phyloP scores from a whole-genome alignment of 1,140 invertebrate genomes.

The Zophobas morio region DNA sequence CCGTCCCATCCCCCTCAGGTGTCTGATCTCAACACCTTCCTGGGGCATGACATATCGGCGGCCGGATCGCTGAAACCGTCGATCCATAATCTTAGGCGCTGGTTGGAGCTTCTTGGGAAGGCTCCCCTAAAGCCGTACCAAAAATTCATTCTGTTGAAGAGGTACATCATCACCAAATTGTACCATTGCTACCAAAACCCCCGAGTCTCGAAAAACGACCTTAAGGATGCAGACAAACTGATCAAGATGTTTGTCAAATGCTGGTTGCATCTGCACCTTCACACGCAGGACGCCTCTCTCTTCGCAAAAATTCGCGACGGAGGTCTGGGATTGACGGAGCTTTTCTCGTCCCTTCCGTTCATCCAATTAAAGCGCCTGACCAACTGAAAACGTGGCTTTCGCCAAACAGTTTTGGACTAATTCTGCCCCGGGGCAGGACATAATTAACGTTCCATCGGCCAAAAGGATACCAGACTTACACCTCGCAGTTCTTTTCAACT shows the following conservation, averaged over 20 bases:
- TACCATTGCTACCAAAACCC: conserved; percentile 53
- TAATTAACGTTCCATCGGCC: too few relatives aligned
- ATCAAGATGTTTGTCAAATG: conserved; percentile 43
- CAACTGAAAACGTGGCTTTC: too few relatives aligned
- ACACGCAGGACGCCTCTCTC: conserved; percentile 50
- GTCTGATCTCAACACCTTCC: conserved; percentile 51
- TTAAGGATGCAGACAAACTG: conserved; percentile 50
- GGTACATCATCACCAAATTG: conserved; percentile 50
- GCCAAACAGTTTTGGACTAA: too few relatives aligned
- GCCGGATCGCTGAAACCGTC: conserved; percentile 48
- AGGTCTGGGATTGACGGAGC: conserved; percentile 53
- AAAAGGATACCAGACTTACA: too few relatives aligned
- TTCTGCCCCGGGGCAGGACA: too few relatives aligned
- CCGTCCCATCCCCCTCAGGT: not conserved
- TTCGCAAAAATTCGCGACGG: conserved; percentile 54
- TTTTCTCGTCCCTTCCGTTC: not conserved
- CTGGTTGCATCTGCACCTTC: conserved; percentile 48
- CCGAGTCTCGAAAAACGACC: conserved; percentile 11
- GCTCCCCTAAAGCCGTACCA: conserved; percentile 64
- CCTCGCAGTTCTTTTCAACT: too few relatives aligned
- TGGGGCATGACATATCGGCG: conserved; percentile 47
- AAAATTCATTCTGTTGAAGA: conserved; percentile 48
- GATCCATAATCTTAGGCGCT: conserved; percentile 38
- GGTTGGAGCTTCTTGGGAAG: conserved; percentile 46
- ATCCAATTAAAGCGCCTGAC: too few relatives aligned